Evolutionary conservation across 2,888 invertebrate genomes (phyloP).

Genomic region (Asteroscopus sphinx): DNA sequence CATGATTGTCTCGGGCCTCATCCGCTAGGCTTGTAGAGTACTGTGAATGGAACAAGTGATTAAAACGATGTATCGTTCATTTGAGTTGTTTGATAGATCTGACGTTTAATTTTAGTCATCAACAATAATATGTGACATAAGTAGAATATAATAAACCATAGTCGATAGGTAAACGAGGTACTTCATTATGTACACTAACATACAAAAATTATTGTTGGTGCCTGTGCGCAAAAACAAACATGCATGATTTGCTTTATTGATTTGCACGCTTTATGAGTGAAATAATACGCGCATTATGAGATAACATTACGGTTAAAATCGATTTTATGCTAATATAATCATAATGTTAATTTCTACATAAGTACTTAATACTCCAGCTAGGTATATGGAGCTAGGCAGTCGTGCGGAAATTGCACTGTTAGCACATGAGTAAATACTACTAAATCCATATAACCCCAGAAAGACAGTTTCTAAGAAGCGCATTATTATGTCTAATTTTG

Average conservation of each 20-base stretch:
- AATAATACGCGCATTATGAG: slow-evolving; percentile 26
- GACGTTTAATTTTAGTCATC: slow-evolving; percentile 21
- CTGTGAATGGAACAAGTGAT: slow-evolving; percentile 81
- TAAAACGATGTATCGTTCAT: slow-evolving; percentile 4
- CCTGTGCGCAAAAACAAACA: slow-evolving; percentile 53
- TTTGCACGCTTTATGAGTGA: slow-evolving; percentile 49
- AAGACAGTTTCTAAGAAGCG: too few species aligned
- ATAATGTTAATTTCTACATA: slow-evolving; percentile 16
- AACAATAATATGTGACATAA: slow-evolving; percentile 41
- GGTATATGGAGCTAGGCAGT: slow-evolving; percentile 17
- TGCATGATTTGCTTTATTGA: slow-evolving; percentile 56
- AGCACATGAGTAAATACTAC: too few species aligned
- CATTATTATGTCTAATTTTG: too few species aligned
- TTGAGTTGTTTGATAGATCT: background rate
- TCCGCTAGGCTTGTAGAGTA: slow-evolving; percentile 95
- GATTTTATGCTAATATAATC: slow-evolving; percentile 27
- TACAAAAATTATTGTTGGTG: slow-evolving; percentile 59
- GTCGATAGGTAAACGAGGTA: background rate
- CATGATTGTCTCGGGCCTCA: slow-evolving; percentile 96
- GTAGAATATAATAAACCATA: background rate
- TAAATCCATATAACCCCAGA: too few species aligned
- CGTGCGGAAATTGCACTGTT: slow-evolving; percentile 3
- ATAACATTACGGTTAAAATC: slow-evolving; percentile 22
- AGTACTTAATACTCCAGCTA: slow-evolving; percentile 14
- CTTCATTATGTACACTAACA: slow-evolving; percentile 25